Evolutionary conservation across 2,113 vertebrate genomes (phyloP), one percentile per base, ranked within the genome.

Genomic region (Dipodomys stephensi): DNA sequence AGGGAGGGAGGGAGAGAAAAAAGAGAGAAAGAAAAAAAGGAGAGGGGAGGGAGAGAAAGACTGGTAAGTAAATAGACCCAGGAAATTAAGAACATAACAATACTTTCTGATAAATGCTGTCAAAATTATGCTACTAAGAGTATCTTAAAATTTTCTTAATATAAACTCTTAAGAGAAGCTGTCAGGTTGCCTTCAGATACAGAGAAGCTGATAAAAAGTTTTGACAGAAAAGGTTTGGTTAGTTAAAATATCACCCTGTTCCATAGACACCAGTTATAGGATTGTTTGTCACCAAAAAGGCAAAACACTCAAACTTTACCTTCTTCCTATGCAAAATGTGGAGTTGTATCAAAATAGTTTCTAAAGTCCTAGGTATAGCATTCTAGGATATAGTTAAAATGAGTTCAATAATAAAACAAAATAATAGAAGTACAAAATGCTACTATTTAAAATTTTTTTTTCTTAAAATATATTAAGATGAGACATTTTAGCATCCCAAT

Each of bases 341-440:
- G 27, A 81, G 9, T 72, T 3, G 32, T 1, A 44, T 6, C 8
- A 84, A 87, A 91, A 57, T 28, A 87, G 30, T 79, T 64, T 20
- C 20, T 8, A 67, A 53, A 9, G 1, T 49, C 16, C 10, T 3
- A 72, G 49, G 27, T 39, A n/a, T 72, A 71, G 22, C 11, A 53
- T 53, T 83, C 1, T 83, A 94, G 25, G 30, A 93, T 25, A 71
- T 57, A 92, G 23, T 27, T 86, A 90, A 90, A 93, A 85, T 62
- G 15, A 87, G 57, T 69, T 71, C 73, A 19, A 46, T 74, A 93
- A n/a, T 68, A 77, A 2, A 87, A 83, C 10, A 79, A 6, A 88
- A 84, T 10, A 88, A 71, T 93, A 28, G 0, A 49, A 83, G 2
- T 12, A 30, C 53, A 22, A 80, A 95, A 89, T 64, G 6, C 11